A percentile compares a stretch with the other conserved stretches of the same genome.
Conservation (phyloP, 2,113 vertebrate species). For the Seriola quinqueradiata region DNA sequence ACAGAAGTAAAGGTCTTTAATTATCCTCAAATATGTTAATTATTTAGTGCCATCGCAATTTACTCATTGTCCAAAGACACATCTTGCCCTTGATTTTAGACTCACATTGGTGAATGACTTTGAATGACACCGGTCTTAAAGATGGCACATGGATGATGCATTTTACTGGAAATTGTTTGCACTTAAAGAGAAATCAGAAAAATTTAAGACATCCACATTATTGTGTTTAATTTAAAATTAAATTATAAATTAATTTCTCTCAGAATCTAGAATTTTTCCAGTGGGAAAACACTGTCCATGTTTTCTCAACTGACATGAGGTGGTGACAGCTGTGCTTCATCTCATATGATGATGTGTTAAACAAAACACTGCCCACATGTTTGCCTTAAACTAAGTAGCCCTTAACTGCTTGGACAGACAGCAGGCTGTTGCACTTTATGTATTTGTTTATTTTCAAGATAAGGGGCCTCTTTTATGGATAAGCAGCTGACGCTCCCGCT, state of each 20-base stretch:
- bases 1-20: slow-evolving; percentile 41
- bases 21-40: slow-evolving; percentile 52
- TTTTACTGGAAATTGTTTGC: not conserved
- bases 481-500: slow-evolving; percentile 94
- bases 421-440: slow-evolving; percentile 84
- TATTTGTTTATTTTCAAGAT: slow-evolving; percentile 92
- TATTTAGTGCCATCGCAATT: slow-evolving; percentile 32
- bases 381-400: slow-evolving; percentile 82
- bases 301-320: slow-evolving; percentile 26
- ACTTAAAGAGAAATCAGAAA: not conserved
- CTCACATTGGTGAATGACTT: slow-evolving; percentile 34
- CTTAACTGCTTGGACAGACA: slow-evolving; percentile 82
- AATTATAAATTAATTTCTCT: not conserved
- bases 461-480: slow-evolving; percentile 94
- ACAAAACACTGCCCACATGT: slow-evolving; percentile 79
- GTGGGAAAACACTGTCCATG: not conserved
- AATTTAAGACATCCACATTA: not conserved
- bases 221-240: not conserved
- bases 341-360: slow-evolving; percentile 79
- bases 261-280: not conserved
- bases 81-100: slow-evolving; percentile 22
- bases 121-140: slow-evolving; percentile 36
- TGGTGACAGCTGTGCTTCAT: slow-evolving; percentile 72
- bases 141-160: not conserved
- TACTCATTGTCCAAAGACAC: slow-evolving; percentile 19